Evolutionary conservation across 1,140 invertebrate species (phyloP), one percentile per base, ranked within the genome.

Genomic region (Rhopalosiphum maidis): DNA sequence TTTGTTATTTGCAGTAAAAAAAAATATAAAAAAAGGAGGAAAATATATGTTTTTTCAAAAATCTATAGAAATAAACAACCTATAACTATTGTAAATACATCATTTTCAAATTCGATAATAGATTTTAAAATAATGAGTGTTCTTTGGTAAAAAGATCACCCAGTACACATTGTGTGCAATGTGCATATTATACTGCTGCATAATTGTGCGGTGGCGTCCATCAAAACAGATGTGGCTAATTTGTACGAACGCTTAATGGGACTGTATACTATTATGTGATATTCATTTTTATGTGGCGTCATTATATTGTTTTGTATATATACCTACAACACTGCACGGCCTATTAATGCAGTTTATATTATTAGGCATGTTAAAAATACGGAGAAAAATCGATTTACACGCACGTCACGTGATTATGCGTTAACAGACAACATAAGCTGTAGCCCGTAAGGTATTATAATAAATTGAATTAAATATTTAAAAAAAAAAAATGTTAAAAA

Each of bases 151-250:
- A n/a, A 77, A 15, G 15, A 77, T 77, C n/a, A 77, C 30, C 2
- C 0, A n/a, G n/a, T 18, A 18, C 15, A n/a, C 15, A 68, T 30
- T 30, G 15, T n/a, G n/a, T 35, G n/a, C 15, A 77, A n/a, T 15
- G 60, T 77, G 60, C 60, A 77, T n/a, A 68, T n/a, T 60, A 77
- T n/a, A 77, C n/a, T 77, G 60, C 1, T n/a, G 43, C 37, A 86
- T 43, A 46, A 83, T 83, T 83, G 23, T 83, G 37, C 18, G 30
- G 46, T 21, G 21, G n/a, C 46, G 15, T 9, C 18, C 87, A 48
- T 88, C 87, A 35, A 35, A 88, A 88, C 48, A 51, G 87, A 51
- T 88, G 87, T 51, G 48, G 21, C 87, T 51, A 35, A 88, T 88
- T 88, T 51, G 87, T 88, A 35, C 22, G 23, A 85, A 85, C 41